These are phyloP conservation scores for Cephus runcator DNA, from an alignment of 2,888 invertebrate species.

Conservation along the genomic window DNA sequence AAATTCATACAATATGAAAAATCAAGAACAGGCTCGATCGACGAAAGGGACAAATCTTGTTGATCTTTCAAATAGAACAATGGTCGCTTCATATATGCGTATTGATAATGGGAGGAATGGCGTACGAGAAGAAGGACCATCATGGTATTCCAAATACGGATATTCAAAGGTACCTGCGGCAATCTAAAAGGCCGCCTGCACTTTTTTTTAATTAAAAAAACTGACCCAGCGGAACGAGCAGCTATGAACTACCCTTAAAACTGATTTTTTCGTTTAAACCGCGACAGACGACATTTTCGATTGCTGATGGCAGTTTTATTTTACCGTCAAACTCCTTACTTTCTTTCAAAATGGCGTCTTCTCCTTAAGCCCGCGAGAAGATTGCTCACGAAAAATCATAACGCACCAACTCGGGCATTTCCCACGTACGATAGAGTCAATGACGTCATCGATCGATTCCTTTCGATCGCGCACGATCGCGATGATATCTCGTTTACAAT, in stretches of 20 bases:
- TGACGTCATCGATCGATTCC: neutral
- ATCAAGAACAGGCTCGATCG: neutral
- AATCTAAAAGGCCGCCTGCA: neutral
- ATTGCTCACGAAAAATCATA: neutral
- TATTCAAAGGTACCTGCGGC: neutral
- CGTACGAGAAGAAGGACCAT: neutral
- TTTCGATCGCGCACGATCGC: neutral
- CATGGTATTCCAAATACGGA: neutral
- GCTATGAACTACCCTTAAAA: neutral
- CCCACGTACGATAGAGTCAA: neutral
- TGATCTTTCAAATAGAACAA: neutral
- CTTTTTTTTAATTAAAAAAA: neutral
- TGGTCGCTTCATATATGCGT: neutral
- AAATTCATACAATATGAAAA: neutral
- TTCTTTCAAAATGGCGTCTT: neutral
- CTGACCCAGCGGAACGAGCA: neutral
- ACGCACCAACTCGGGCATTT: neutral
- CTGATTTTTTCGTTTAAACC: neutral
- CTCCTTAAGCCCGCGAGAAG: neutral
- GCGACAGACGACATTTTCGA: neutral
- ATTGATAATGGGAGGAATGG: neutral
- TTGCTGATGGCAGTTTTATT: neutral
- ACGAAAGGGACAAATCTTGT: neutral
- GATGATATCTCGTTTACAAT: conserved; percentile 7
- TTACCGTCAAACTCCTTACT: neutral